Base-by-base conservation (phyloP, 2,797 vertebrate genomes). In the Corythornis leucogaster region DNA sequence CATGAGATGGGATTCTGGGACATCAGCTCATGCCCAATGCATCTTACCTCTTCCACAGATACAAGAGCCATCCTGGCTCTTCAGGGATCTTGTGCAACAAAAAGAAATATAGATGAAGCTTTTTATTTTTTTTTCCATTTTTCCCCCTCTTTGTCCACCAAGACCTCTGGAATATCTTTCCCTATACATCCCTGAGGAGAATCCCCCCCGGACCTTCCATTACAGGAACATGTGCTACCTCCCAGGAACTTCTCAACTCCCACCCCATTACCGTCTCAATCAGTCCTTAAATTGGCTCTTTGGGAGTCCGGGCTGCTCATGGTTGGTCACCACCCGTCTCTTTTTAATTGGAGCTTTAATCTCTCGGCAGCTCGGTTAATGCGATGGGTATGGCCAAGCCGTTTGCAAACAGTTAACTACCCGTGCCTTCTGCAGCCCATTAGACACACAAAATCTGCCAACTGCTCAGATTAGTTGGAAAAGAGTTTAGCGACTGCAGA, bases 331-430 rank as follows among this genome's bases (percentile, higher is more conserved):
- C 67, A 59, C 73, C 69, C 59, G 73, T 90, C 93, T 90, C 80
- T 75, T 91, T 86, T 95, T 96, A 96, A 96, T 92, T 96, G 92
- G 69, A 76, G 69, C 66, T 61, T 94, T 94, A 95, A 95, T 96
- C 88, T 95, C 92, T 71, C 22, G 6, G 59, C 1, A 8, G 35
- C 69, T 69, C 33, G 54, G 61, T 88, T 93, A 93, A 95, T 73
- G 80, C 25, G 19, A 92, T 96, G 15, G 93, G 80, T 91, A 93
- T 77, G 66, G 70, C 93, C 91, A 76, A 85, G 92, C 91, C 43
- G 66, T 96, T 88, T 90, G 95, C 31, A 66, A 93, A 93, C 13
- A 16, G 94, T 95, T 96, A 96, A 94, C 90, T 96, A 93, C 69
- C 95, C 50, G 2, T 91, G 87, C 87, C 2, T 2, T 80, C 75